Evolutionary conservation across 2,113 vertebrate genomes (phyloP).

Genomic region (Ophthalmolycus amberensis): DNA sequence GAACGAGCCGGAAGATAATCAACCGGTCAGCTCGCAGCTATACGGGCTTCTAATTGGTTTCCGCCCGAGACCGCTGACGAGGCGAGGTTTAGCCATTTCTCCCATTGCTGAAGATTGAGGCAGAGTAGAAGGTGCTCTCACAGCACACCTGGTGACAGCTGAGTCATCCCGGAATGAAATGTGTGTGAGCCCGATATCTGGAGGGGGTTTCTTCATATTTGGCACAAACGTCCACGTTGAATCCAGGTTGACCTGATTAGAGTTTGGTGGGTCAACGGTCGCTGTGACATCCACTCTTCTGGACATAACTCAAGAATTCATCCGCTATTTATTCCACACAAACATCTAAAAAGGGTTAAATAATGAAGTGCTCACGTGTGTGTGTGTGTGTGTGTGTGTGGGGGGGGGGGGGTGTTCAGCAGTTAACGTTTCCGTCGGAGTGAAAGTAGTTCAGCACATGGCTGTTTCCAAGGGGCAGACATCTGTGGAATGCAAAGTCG

Average conservation of each 20-base stretch:
- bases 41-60: slow-evolving; percentile 54
- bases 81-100: slow-evolving; percentile 49
- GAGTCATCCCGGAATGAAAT: slow-evolving; percentile 54
- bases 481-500: slow-evolving; percentile 51
- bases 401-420: slow-evolving; percentile 3
- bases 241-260: too few relatives aligned
- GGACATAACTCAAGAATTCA: too few relatives aligned
- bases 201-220: too few relatives aligned
- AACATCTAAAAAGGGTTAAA: too few relatives aligned
- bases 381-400: too few relatives aligned
- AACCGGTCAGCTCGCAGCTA: slow-evolving; percentile 25
- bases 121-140: slow-evolving; percentile 32
- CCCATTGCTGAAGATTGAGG: slow-evolving; percentile 22
- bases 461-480: slow-evolving; percentile 32
- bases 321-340: background rate
- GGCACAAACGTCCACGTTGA: too few relatives aligned
- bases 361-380: too few relatives aligned
- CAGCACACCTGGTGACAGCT: slow-evolving; percentile 51
- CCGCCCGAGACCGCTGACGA: slow-evolving; percentile 33
- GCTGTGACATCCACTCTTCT: too few relatives aligned
- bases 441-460: slow-evolving; percentile 60
- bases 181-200: too few relatives aligned
- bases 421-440: slow-evolving; percentile 41
- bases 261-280: background rate
- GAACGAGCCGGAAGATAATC: slow-evolving; percentile 11